Evolutionary conservation across 1,140 invertebrate genomes (phyloP).

Genomic region (Brachystomella parvula): DNA sequence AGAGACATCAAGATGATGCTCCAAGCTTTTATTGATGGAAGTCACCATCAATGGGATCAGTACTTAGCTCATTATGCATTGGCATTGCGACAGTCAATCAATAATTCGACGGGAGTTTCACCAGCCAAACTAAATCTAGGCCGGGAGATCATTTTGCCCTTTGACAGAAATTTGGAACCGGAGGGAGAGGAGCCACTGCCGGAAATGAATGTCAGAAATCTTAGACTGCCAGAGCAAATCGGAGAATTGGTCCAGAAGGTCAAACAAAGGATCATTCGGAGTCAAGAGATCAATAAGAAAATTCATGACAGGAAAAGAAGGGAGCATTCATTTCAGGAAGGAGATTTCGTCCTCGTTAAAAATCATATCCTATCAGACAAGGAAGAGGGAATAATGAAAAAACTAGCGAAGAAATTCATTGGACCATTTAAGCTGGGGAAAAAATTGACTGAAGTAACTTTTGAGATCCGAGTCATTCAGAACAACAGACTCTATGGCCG

Average conservation of each 20-base stretch:
- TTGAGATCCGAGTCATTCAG: too few relatives aligned
- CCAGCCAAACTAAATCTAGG: too few relatives aligned
- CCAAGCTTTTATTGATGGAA: conserved; percentile 39
- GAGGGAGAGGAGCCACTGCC: too few relatives aligned
- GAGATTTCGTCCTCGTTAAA: background rate
- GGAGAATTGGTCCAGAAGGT: background rate
- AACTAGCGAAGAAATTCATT: background rate
- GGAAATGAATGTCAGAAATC: too few relatives aligned
- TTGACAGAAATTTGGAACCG: too few relatives aligned
- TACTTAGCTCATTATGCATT: conserved; percentile 42
- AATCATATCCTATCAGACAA: background rate
- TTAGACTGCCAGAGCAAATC: background rate
- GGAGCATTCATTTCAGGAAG: background rate
- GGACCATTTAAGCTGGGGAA: too few relatives aligned
- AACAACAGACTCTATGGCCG: too few relatives aligned
- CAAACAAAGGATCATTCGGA: background rate
- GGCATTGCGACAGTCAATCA: conserved; percentile 45
- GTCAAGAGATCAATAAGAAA: too few relatives aligned
- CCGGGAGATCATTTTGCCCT: too few relatives aligned
- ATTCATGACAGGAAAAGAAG: background rate
- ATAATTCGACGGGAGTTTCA: too few relatives aligned
- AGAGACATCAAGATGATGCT: conserved; percentile 43
- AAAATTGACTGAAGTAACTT: too few relatives aligned
- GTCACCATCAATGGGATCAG: conserved; percentile 41
- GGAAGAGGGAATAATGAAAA: background rate